Percentiles rank a stretch among this genome's conserved stretches.
Conservation (phyloP, 2,113 vertebrate genomes). For the Eptatretus burgeri region DNA sequence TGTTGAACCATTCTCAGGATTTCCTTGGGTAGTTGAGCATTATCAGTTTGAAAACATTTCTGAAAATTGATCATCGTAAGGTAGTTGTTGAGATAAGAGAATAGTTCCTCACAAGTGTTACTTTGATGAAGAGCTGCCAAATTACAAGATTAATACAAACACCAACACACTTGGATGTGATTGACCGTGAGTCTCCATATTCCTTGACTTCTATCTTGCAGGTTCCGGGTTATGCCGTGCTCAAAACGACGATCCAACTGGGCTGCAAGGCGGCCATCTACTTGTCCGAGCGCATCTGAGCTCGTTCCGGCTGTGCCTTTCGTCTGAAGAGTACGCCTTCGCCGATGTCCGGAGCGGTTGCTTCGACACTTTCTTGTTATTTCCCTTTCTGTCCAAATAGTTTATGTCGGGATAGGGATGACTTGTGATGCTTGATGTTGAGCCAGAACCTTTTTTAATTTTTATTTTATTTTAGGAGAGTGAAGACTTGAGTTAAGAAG, state of each 20-base stretch:
- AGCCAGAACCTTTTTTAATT: too few relatives aligned
- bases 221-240: constrained; percentile 42
- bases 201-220: constrained; percentile 14
- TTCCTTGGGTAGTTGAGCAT: background rate
- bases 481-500: too few relatives aligned
- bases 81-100: background rate
- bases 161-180: rapidly evolving
- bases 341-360: too few relatives aligned
- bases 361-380: too few relatives aligned
- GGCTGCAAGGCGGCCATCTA: constrained; percentile 67
- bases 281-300: constrained; percentile 41
- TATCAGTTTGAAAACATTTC: background rate
- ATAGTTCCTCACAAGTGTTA: background rate
- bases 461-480: too few relatives aligned
- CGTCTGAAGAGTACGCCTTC: too few relatives aligned
- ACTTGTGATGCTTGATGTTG: too few relatives aligned
- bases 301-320: too few relatives aligned
- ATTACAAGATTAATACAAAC: background rate
- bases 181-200: background rate
- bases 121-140: background rate
- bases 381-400: too few relatives aligned
- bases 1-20: background rate
- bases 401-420: too few relatives aligned
- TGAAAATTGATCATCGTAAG: background rate
- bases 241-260: constrained; percentile 53